phyloP scores from a whole-genome alignment of 1,140 invertebrate species.

The Saccostrea cuccullata region DNA sequence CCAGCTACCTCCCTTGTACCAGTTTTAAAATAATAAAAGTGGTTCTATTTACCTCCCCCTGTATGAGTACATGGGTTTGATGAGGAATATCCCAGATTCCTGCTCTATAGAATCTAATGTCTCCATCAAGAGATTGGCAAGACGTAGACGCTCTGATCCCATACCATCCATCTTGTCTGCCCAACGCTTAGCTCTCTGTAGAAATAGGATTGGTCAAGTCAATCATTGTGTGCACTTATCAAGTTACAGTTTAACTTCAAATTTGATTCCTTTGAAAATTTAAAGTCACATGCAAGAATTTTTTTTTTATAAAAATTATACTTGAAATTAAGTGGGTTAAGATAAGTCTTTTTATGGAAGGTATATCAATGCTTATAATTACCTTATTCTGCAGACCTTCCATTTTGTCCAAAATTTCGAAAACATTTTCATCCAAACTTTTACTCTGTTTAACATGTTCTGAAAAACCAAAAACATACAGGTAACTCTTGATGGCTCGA shows the following conservation, averaged over 20 bases:
- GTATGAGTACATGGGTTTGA: conserved; percentile 78
- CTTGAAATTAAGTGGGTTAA: background rate
- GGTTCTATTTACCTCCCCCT: conserved; percentile 69
- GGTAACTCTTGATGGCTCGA: too few species aligned
- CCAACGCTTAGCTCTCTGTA: conserved; percentile 73
- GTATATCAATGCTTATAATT: conserved; percentile 19
- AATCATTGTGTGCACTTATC: background rate
- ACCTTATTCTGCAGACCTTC: conserved; percentile 75
- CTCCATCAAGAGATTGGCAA: conserved; percentile 75
- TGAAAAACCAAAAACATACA: conserved; percentile 57
- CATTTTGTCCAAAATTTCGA: conserved; percentile 75
- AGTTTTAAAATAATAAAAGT: background rate
- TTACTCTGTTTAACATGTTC: conserved; percentile 74
- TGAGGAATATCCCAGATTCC: conserved; percentile 77
- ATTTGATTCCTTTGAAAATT: too few species aligned
- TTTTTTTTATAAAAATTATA: too few species aligned
- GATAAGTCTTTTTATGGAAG: background rate
- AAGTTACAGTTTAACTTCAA: background rate
- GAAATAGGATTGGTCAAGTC: conserved; percentile 19
- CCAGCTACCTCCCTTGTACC: background rate
- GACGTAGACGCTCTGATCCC: conserved; percentile 67
- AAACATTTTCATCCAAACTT: conserved; percentile 73
- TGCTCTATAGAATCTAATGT: conserved; percentile 75
- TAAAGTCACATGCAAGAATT: background rate
- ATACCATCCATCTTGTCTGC: conserved; percentile 74